Conservation (phyloP, 1,140 invertebrate species). For the Stegodyphus mimosarum region DNA sequence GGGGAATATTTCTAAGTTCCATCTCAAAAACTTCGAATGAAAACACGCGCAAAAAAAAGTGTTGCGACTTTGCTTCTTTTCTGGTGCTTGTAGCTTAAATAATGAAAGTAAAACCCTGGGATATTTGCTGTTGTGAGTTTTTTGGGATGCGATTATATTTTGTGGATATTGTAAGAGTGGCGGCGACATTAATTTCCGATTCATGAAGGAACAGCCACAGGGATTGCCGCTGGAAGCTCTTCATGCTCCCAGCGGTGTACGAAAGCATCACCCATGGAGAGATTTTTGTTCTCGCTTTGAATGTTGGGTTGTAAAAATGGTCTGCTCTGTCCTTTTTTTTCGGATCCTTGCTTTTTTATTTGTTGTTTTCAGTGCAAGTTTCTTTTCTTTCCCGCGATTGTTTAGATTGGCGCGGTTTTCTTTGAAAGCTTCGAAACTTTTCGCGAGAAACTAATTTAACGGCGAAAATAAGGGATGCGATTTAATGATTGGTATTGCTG, state of each 20-base stretch:
- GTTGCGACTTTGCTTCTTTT: constrained; percentile 13
- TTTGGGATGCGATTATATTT: too few species aligned
- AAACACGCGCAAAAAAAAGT: constrained; percentile 33
- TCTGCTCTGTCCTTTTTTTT: constrained; percentile 38
- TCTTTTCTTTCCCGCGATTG: constrained; percentile 47
- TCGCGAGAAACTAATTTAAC: constrained; percentile 24
- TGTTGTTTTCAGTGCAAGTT: constrained; percentile 49
- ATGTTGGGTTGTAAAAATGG: constrained; percentile 56
- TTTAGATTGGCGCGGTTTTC: constrained; percentile 55
- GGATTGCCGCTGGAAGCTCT: constrained; percentile 57
- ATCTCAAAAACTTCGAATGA: constrained; percentile 49
- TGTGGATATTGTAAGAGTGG: not conserved
- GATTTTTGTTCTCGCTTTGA: constrained; percentile 58
- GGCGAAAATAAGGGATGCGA: constrained; percentile 7
- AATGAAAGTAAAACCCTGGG: too few species aligned
- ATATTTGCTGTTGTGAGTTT: too few species aligned
- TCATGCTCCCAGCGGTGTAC: constrained; percentile 58
- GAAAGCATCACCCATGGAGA: constrained; percentile 58
- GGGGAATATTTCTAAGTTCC: constrained; percentile 24
- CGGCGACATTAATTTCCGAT: constrained; percentile 59
- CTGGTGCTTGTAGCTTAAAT: not conserved
- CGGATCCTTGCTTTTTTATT: constrained; percentile 33
- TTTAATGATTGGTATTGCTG: not conserved
- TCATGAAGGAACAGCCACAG: constrained; percentile 59
- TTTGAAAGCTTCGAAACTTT: constrained; percentile 29